phyloP scores from a whole-genome alignment of 92 coral and sea anemone species.

The Bergia puertoricense region DNA sequence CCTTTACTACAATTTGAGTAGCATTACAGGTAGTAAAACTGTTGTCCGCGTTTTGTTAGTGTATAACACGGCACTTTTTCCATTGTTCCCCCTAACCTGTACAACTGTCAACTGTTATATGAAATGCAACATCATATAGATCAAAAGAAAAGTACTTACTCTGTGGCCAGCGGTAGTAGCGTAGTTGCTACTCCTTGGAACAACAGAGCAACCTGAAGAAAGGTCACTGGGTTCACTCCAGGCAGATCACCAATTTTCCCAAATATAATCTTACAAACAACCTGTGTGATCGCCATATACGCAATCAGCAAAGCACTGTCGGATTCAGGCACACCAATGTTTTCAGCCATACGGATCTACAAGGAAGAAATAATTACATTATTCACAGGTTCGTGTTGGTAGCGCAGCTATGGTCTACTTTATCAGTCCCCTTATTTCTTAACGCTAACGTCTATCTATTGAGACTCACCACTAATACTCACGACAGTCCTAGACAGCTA shows the following conservation, averaged over 20 bases:
- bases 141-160: slow-evolving; percentile 8
- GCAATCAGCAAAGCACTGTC: slow-evolving; percentile 75
- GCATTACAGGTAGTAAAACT: too few species aligned
- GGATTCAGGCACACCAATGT: slow-evolving; percentile 70
- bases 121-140: not conserved
- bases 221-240: slow-evolving; percentile 49
- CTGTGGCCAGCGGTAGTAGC: slow-evolving; percentile 62
- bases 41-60: too few species aligned
- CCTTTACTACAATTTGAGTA: too few species aligned
- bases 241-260: slow-evolving; percentile 70
- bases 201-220: slow-evolving; percentile 62
- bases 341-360: slow-evolving; percentile 75
- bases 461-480: slow-evolving; percentile 47
- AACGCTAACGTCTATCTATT: not conserved
- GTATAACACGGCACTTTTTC: too few species aligned
- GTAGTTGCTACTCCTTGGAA: slow-evolving; percentile 62
- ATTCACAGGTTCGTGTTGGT: not conserved
- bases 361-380: slow-evolving; percentile 17
- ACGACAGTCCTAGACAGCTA: slow-evolving; percentile 38
- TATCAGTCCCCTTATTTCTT: not conserved
- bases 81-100: not conserved
- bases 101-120: not conserved
- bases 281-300: slow-evolving; percentile 76
- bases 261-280: slow-evolving; percentile 64
- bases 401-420: not conserved